Percentiles rank a stretch among this genome's conserved stretches.
phyloP scores from a whole-genome alignment of 2,888 invertebrate species.

The Pediacus dermestoides region DNA sequence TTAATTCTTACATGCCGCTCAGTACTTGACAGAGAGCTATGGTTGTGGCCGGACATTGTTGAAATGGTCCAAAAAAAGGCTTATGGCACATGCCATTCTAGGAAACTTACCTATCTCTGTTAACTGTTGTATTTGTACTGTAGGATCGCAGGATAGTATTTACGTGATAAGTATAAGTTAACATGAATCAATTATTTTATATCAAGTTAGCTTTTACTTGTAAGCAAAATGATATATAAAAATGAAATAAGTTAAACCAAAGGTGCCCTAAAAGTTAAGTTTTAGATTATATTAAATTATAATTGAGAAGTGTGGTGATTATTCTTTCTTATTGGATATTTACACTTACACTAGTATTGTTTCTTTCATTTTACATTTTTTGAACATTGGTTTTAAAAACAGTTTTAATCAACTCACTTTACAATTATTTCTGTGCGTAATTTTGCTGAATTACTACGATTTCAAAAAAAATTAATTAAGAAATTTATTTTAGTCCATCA shows the following conservation, averaged over 20 bases:
- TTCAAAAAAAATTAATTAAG: too few relatives aligned
- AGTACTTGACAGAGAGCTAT: constrained; percentile 67
- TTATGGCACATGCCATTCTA: background rate
- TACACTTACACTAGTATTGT: too few relatives aligned
- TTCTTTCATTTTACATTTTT: too few relatives aligned
- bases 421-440: too few relatives aligned
- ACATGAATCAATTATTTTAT: constrained; percentile 36
- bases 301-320: too few relatives aligned
- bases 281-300: constrained; percentile 45
- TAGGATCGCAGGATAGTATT: constrained; percentile 43
- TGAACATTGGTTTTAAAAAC: too few relatives aligned
- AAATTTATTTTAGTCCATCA: too few relatives aligned
- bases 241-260: constrained; percentile 74
- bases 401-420: too few relatives aligned
- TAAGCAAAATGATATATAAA: constrained; percentile 37
- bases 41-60: constrained; percentile 48
- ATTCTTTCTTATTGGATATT: too few relatives aligned
- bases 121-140: constrained; percentile 46
- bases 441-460: too few relatives aligned
- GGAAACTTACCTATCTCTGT: constrained; percentile 37
- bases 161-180: constrained; percentile 46
- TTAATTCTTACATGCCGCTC: constrained; percentile 73
- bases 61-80: constrained; percentile 13
- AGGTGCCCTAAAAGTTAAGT: constrained; percentile 75
- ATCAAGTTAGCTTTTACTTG: constrained; percentile 22